phyloP scores from a whole-genome alignment of 2,797 vertebrate species.

The Australoheros facetus region DNA sequence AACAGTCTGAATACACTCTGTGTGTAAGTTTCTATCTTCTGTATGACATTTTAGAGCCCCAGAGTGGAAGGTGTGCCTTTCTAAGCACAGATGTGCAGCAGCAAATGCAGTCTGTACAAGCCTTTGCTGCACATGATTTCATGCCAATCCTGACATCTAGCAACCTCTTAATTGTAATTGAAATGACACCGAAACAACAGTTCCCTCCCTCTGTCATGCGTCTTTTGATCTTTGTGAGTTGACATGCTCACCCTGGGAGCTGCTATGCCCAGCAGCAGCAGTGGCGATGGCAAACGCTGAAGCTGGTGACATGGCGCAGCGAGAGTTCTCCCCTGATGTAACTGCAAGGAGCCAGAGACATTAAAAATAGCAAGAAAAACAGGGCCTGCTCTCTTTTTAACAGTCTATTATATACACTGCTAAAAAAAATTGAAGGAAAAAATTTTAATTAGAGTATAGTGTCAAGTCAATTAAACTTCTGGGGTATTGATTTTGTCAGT shows the following conservation, averaged over 20 bases:
- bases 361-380: not conserved
- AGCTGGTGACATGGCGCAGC: conserved; percentile 89
- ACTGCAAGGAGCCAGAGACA: conserved; percentile 67
- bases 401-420: not conserved
- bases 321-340: conserved; percentile 84
- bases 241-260: conserved; percentile 85
- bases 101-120: not conserved
- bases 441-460: too few relatives aligned
- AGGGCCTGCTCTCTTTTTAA: not conserved
- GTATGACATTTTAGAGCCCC: not conserved
- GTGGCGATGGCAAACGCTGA: conserved; percentile 97
- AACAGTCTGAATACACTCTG: not conserved
- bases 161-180: not conserved
- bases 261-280: conserved; percentile 90
- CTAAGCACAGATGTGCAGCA: not conserved
- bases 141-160: not conserved
- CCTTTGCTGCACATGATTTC: not conserved
- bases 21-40: not conserved
- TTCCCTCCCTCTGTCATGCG: not conserved
- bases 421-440: too few relatives aligned
- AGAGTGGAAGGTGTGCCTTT: not conserved
- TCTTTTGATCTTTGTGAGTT: conserved; percentile 4
- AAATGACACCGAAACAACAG: not conserved
- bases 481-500: too few relatives aligned
- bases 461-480: too few relatives aligned